Base-by-base conservation (phyloP, 2,888 invertebrate species). In the Myathropa florea region DNA sequence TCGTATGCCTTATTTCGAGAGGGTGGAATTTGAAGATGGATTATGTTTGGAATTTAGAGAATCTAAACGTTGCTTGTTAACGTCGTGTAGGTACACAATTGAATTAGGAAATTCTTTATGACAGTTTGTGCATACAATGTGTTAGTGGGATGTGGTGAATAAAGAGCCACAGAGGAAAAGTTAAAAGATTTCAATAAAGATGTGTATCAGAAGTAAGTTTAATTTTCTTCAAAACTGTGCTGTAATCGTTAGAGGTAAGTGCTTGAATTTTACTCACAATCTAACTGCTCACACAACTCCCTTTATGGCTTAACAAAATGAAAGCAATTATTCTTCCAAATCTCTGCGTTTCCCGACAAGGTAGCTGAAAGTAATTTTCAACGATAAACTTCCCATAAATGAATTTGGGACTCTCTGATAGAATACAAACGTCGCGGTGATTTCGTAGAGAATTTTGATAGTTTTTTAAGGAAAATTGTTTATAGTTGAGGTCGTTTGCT, bases 11-110 rank as follows among this genome's bases (percentile, higher is more conserved):
- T 46, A 6, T 18, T 46, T 30, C 21, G 55, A 33, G 21, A 24
- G 63, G 39, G 65, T 77, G 67, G 68, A 68, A 75, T 64, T 75
- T 68, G 53, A 70, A 59, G 14, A 61, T 68, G 68, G 68, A 81
- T 75, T 68, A 73, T 36, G 28, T 23, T 30, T n/a, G 57, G 46
- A n/a, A 64, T 75, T 68, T 21, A 39, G 28, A 21, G 18, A 75
- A 30, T 53, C 65, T 57, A 61, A 75, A 33, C 46, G 2, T 46
- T 46, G 6, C 26, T 73, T 33, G 67, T 33, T 18, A 24, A 26
- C 39, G 30, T 57, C 57, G 24, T 39, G 26, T 55, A n/a, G 30
- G 78, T 30, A 55, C 36, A 68, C 64, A 81, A 76, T 81, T 59
- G 46, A 70, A 76, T 81, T 70, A 81, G 70, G 18, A 67, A 80